Evolutionary conservation across 2,797 vertebrate species (phyloP).

Genomic region (Gallinago solitaria): DNA sequence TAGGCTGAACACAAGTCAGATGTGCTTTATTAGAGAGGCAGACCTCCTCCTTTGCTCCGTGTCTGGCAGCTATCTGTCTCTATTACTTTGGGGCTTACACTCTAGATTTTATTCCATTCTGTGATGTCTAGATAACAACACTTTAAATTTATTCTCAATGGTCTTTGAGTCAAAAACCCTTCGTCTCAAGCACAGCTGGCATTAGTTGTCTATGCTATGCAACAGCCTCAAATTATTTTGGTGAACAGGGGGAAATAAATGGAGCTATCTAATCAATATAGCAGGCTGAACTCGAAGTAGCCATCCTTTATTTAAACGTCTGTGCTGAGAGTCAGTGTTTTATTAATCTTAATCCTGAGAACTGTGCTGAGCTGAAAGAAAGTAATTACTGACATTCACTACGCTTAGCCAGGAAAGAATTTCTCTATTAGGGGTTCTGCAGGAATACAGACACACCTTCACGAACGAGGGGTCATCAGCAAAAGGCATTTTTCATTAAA

Average conservation of each 20-base stretch:
- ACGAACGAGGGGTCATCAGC: neutral
- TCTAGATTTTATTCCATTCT: neutral
- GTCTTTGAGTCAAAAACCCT: neutral
- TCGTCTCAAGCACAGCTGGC: neutral
- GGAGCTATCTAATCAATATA: slow-evolving; percentile 16
- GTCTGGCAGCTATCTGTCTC: neutral
- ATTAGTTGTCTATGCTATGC: neutral
- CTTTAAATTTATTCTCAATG: neutral
- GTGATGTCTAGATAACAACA: neutral
- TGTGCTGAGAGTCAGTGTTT: neutral
- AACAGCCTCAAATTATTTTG: neutral
- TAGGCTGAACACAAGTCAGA: neutral
- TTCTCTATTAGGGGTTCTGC: neutral
- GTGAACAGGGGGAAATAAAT: neutral
- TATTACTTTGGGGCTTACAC: neutral
- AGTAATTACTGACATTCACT: neutral
- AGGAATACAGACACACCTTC: neutral
- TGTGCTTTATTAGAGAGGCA: neutral
- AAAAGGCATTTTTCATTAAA: neutral
- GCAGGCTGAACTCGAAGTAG: neutral
- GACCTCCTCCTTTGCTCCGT: neutral
- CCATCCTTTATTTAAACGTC: slow-evolving; percentile 19
- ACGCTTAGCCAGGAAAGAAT: neutral
- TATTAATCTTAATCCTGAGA: slow-evolving; percentile 47
- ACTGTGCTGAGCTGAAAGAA: neutral